These are phyloP conservation scores for Sorex maritimensis DNA, from an alignment of 2,797 vertebrate genomes.

Conservation along the genomic window DNA sequence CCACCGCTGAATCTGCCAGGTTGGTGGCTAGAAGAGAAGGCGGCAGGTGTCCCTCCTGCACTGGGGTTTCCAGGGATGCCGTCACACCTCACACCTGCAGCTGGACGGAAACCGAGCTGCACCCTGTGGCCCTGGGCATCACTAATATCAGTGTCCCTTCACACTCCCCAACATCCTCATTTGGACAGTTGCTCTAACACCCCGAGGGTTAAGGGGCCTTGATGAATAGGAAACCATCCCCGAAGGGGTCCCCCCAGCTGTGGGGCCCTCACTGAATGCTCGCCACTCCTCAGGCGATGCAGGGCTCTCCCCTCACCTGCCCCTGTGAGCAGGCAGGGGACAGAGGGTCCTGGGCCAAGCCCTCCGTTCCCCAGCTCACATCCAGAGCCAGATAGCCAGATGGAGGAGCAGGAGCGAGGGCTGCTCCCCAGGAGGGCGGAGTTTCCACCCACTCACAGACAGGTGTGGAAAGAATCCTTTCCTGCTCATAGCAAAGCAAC, in stretches of 20 bases:
- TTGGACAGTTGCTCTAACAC: not conserved
- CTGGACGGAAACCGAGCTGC: no score
- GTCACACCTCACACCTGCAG: no score
- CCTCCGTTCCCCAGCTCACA: no score
- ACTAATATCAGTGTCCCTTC: not conserved
- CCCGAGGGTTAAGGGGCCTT: not conserved
- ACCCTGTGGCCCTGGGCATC: not conserved
- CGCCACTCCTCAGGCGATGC: not conserved
- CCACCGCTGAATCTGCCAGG: not conserved
- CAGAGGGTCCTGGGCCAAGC: rapidly evolving
- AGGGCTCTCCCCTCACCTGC: not conserved
- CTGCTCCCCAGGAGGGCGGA: no score
- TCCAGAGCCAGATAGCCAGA: no score
- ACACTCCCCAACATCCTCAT: not conserved
- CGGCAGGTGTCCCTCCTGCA: not conserved
- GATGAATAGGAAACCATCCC: not conserved
- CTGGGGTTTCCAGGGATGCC: not conserved
- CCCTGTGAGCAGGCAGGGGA: not conserved
- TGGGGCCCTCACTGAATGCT: not conserved
- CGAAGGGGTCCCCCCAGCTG: not conserved
- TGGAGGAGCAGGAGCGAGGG: no score
- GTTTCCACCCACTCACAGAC: not conserved
- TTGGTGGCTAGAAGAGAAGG: not conserved
- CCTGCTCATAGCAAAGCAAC: not conserved
- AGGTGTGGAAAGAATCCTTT: not conserved